Conservation (phyloP, 2,797 vertebrate genomes). For the Scarus forsteni region DNA sequence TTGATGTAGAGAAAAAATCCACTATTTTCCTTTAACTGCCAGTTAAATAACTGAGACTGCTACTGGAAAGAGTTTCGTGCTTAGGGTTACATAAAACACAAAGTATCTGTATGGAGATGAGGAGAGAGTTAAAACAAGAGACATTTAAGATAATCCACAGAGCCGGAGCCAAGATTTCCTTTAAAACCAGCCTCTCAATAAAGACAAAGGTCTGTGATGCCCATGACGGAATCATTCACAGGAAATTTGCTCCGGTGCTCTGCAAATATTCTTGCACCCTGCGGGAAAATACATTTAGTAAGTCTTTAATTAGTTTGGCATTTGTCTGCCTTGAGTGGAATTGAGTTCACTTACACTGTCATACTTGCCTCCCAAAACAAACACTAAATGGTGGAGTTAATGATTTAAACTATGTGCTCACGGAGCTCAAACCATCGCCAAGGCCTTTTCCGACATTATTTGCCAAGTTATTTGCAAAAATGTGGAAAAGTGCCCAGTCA, state of each 20-base stretch:
- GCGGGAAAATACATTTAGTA: slow-evolving; percentile 8
- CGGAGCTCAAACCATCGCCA: too few relatives aligned
- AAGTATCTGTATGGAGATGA: not conserved
- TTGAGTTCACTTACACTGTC: not conserved
- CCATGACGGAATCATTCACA: slow-evolving; percentile 55
- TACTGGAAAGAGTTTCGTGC: too few relatives aligned
- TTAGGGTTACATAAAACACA: too few relatives aligned
- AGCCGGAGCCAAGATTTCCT: slow-evolving; percentile 21
- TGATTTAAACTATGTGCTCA: too few relatives aligned
- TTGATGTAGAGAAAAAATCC: too few relatives aligned
- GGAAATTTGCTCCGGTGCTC: slow-evolving; percentile 41
- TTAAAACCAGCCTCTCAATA: slow-evolving; percentile 42
- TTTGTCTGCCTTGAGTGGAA: slow-evolving; percentile 18
- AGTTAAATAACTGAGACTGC: too few relatives aligned
- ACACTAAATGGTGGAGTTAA: too few relatives aligned
- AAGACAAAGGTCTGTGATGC: slow-evolving; percentile 48
- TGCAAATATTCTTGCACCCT: slow-evolving; percentile 31
- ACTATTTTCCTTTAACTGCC: too few relatives aligned
- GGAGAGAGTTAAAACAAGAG: not conserved
- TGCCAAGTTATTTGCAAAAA: too few relatives aligned
- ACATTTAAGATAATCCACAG: slow-evolving; percentile 10
- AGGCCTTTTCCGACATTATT: too few relatives aligned
- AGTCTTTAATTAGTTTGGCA: not conserved
- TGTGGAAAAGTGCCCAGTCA: too few relatives aligned
- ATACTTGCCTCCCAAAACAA: not conserved